A percentile compares a stretch with the other conserved stretches of the same genome.
phyloP scores from a whole-genome alignment of 92 coral and sea anemone genomes.

The Epizoanthus stellaris region DNA sequence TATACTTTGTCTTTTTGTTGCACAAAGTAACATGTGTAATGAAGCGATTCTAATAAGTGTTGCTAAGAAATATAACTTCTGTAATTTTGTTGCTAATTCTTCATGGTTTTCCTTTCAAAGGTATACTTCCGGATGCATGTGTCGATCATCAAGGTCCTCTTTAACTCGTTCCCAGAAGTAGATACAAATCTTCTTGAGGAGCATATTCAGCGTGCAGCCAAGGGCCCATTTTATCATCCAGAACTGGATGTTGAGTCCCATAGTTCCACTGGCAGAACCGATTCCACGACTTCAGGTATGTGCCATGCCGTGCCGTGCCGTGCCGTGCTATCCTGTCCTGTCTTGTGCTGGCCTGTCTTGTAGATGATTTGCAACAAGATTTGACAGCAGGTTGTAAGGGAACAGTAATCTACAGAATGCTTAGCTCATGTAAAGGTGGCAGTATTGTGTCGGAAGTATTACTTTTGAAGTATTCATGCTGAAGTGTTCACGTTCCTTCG shows the following conservation, averaged over 20 bases:
- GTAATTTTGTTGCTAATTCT: background rate
- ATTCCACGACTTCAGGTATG: slow-evolving; percentile 74
- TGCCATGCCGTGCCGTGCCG: too few relatives aligned
- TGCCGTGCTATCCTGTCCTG: too few relatives aligned
- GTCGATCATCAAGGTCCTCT: slow-evolving; percentile 78
- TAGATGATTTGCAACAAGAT: too few relatives aligned
- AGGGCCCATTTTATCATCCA: slow-evolving; percentile 90
- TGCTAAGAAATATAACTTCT: background rate
- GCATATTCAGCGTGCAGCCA: slow-evolving; percentile 82
- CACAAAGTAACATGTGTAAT: too few relatives aligned
- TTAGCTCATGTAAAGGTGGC: too few relatives aligned
- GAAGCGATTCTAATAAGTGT: background rate
- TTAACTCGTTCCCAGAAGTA: slow-evolving; percentile 72
- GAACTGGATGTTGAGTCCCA: slow-evolving; percentile 79
- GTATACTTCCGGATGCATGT: slow-evolving; percentile 93
- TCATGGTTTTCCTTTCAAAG: slow-evolving; percentile 41
- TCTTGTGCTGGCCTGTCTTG: too few relatives aligned
- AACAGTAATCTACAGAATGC: too few relatives aligned
- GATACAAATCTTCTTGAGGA: slow-evolving; percentile 67
- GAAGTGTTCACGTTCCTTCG: too few relatives aligned
- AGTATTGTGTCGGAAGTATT: too few relatives aligned
- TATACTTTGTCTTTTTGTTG: too few relatives aligned
- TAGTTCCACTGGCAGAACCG: slow-evolving; percentile 57
- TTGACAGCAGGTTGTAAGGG: too few relatives aligned
- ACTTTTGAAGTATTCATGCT: too few relatives aligned